Conservation (phyloP, 1,140 invertebrate genomes). For the Panonychus citri region DNA sequence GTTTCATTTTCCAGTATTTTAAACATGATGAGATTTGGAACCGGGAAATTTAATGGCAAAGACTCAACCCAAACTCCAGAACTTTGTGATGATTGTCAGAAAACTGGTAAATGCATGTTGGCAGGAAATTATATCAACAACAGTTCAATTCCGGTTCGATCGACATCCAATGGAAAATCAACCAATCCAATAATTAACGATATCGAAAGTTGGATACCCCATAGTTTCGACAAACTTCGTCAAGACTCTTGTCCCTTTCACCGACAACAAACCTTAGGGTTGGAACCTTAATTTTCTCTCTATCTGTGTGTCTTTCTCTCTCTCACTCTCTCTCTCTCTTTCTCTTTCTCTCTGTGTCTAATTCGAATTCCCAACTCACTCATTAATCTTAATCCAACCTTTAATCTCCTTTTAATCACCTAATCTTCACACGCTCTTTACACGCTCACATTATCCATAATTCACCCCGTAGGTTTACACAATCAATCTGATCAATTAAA, state of each 20-base stretch:
- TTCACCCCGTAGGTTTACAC: not conserved
- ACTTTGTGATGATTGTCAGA: constrained; percentile 9
- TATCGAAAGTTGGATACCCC: not conserved
- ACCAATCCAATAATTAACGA: not conserved
- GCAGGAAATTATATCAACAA: not conserved
- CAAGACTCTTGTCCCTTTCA: constrained; percentile 29
- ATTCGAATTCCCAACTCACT: too few relatives aligned
- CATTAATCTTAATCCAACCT: too few relatives aligned
- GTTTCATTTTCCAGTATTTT: not conserved
- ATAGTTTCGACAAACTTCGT: constrained; percentile 16
- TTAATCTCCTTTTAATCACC: too few relatives aligned
- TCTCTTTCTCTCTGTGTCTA: not conserved
- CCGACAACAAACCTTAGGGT: constrained; percentile 24
- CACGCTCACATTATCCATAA: not conserved
- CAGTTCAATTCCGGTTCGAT: not conserved
- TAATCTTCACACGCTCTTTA: too few relatives aligned
- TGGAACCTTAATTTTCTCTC: constrained; percentile 16
- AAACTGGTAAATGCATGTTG: constrained; percentile 3
- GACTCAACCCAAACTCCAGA: not conserved
- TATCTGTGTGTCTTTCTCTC: constrained; percentile 5
- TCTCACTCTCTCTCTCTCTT: not conserved
- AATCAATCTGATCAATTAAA: not conserved
- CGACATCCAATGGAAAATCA: not conserved
- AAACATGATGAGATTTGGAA: not conserved
- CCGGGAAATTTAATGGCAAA: not conserved